Percentiles rank a stretch among this genome's conserved stretches.
These are phyloP conservation scores for Loxodonta africana DNA, from an alignment of 2,113 vertebrate species.

Conservation along the genomic window DNA sequence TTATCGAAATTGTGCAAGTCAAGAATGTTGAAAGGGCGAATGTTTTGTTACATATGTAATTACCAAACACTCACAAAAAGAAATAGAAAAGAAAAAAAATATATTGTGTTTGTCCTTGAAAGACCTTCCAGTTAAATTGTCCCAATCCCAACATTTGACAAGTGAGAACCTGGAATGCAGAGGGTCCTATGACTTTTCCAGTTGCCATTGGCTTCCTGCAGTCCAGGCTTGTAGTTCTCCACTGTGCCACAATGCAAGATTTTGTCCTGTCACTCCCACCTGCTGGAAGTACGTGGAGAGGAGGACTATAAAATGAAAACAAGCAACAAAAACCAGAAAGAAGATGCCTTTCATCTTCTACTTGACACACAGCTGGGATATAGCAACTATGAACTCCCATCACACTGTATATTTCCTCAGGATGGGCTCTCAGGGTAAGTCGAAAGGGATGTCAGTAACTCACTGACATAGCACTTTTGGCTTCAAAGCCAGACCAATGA, in stretches of 20 bases:
- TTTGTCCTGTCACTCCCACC: not conserved
- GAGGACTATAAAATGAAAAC: not conserved
- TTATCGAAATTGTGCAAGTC: not conserved
- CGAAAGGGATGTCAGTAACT: accelerated
- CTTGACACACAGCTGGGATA: not conserved
- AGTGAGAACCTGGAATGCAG: not conserved
- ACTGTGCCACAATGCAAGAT: accelerated
- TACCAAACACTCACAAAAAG: not conserved
- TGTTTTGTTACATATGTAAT: not conserved
- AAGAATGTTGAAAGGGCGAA: not conserved
- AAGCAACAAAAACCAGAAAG: not conserved
- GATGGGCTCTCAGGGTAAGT: accelerated
- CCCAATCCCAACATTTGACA: too few species aligned
- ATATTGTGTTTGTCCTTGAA: accelerated
- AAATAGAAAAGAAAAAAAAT: too few species aligned
- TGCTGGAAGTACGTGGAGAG: not conserved
- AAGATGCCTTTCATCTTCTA: not conserved
- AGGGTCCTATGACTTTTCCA: accelerated
- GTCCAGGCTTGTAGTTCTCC: accelerated
- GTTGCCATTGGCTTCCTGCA: accelerated
- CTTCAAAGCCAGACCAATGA: not conserved
- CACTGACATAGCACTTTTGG: accelerated
- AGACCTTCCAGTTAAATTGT: accelerated
- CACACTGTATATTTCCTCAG: accelerated
- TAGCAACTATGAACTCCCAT: accelerated